Conservation (phyloP, 2,888 invertebrate species). For the Cotesia congregata region DNA sequence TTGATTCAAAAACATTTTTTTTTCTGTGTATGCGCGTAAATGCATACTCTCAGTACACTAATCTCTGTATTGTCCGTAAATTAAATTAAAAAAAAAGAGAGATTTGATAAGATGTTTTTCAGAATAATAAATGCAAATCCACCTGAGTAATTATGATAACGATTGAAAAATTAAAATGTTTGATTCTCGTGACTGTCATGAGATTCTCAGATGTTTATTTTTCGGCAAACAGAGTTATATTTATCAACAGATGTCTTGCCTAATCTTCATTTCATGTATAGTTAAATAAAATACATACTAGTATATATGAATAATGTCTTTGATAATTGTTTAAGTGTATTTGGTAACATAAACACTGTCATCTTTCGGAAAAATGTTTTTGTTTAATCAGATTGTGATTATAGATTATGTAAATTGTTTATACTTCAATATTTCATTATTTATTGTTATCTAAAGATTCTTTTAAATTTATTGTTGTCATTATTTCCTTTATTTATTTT, state of each 20-base stretch:
- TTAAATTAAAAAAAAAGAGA: background rate
- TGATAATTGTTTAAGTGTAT: no score
- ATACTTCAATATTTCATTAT: background rate
- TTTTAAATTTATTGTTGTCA: no score
- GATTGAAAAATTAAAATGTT: background rate
- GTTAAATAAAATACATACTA: background rate
- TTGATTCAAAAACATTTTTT: no score
- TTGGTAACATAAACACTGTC: no score
- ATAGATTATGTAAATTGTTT: no score
- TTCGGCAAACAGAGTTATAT: background rate
- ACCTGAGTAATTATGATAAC: background rate
- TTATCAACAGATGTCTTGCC: background rate
- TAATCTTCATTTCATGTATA: background rate
- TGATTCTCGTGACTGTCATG: slow-evolving; percentile 16
- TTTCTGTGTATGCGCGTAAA: no score
- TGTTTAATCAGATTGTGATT: no score
- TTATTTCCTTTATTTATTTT: background rate
- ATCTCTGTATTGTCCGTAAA: no score
- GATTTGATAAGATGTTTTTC: background rate
- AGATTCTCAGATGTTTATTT: slow-evolving; percentile 3
- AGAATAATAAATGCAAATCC: background rate
- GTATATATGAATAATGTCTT: background rate
- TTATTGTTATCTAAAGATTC: no score
- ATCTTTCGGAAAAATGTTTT: no score
- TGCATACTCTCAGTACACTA: no score